Conservation (phyloP, 1,140 invertebrate species). For the Arion vulgaris region DNA sequence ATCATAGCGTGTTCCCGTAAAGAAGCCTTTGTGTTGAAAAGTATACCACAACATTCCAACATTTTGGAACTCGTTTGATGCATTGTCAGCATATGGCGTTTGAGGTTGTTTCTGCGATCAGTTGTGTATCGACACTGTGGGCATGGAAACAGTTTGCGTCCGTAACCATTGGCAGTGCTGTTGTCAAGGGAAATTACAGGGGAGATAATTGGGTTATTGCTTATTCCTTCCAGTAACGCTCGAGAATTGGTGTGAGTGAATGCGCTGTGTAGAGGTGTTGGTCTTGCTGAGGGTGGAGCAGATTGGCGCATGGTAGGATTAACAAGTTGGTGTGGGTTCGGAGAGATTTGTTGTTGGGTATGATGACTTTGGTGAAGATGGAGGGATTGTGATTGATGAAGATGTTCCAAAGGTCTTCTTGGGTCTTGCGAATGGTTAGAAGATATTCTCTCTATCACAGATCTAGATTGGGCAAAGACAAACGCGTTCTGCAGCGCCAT, state of each 20-base stretch:
- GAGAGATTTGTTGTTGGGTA: background rate
- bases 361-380: background rate
- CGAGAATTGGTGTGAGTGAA: constrained; percentile 6
- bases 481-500: constrained; percentile 17
- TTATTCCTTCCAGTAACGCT: constrained; percentile 30
- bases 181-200: constrained; percentile 40
- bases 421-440: constrained; percentile 4
- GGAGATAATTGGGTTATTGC: constrained; percentile 35
- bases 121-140: constrained; percentile 72
- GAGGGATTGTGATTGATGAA: background rate
- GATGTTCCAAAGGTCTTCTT: background rate
- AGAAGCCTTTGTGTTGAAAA: constrained; percentile 72
- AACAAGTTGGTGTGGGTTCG: background rate
- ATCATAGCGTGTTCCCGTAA: constrained; percentile 71
- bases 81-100: constrained; percentile 74
- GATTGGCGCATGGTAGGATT: background rate
- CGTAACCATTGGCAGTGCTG: constrained; percentile 51
- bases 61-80: constrained; percentile 69
- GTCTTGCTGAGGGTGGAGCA: background rate
- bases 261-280: background rate
- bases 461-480: constrained; percentile 9
- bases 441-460: constrained; percentile 16
- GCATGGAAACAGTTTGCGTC: constrained; percentile 66
- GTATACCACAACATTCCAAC: constrained; percentile 72
- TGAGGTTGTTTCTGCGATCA: constrained; percentile 74